Percentiles rank a stretch among this genome's conserved stretches.
These are phyloP conservation scores for Hyposmocoma kahamanoa DNA, from an alignment of 1,140 invertebrate species.

Conservation along the genomic window DNA sequence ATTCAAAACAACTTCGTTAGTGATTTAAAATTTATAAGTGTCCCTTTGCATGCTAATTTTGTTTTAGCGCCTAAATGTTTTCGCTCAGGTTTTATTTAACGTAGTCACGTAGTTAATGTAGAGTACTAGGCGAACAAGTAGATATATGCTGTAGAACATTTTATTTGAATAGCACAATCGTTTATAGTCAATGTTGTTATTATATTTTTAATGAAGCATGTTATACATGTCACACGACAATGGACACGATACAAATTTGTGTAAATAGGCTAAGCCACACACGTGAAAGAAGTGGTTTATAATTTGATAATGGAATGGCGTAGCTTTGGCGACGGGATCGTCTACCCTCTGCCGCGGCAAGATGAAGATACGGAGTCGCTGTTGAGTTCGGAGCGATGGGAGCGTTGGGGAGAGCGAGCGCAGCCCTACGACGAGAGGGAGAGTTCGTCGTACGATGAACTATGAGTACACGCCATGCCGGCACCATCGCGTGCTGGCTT, in stretches of 20 bases:
- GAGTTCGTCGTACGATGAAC: constrained; percentile 59
- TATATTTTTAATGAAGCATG: too few relatives aligned
- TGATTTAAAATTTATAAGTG: constrained; percentile 24
- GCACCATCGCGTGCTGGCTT: too few relatives aligned
- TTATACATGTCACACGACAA: too few relatives aligned
- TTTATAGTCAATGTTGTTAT: constrained; percentile 5
- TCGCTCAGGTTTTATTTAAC: too few relatives aligned
- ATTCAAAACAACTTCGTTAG: constrained; percentile 17
- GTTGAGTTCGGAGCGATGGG: constrained; percentile 75
- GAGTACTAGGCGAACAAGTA: too few relatives aligned
- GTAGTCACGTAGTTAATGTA: too few relatives aligned
- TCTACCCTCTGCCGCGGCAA: constrained; percentile 85
- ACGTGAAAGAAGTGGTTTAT: too few relatives aligned
- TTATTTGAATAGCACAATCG: constrained; percentile 7
- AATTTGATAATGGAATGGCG: not conserved
- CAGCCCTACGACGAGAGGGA: constrained; percentile 59
- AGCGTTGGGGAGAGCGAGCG: constrained; percentile 65
- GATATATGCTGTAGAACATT: too few relatives aligned
- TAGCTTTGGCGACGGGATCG: constrained; percentile 90
- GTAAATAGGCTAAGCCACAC: too few relatives aligned
- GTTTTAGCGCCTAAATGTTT: too few relatives aligned
- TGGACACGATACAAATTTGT: too few relatives aligned
- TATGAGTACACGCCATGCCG: too few relatives aligned
- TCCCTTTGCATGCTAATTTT: constrained; percentile 63
- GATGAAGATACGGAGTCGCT: constrained; percentile 89